A percentile compares a stretch with the other conserved stretches of the same genome.
Evolutionary conservation across 1,140 invertebrate species (phyloP).

Genomic region (Drosophila kepulauana): DNA sequence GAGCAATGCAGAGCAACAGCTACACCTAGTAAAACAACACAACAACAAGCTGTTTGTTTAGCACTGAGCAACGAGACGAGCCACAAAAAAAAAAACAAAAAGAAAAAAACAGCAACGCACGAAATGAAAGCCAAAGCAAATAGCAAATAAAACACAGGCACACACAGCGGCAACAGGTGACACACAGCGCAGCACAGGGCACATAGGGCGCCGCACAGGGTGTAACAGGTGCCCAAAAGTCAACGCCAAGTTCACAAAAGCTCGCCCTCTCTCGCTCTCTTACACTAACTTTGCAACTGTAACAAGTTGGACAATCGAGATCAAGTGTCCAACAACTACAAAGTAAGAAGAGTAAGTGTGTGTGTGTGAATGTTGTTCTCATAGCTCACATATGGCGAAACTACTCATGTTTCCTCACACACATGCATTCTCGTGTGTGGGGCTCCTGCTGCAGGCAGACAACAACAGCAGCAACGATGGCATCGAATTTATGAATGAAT

Average conservation of each 20-base stretch:
- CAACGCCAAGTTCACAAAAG: conserved; percentile 43
- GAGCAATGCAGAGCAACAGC: conserved; percentile 37
- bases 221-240: conserved; percentile 64
- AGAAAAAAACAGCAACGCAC: conserved; percentile 39
- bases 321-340: conserved; percentile 35
- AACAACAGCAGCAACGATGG: conserved; percentile 22
- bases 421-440: conserved; percentile 1
- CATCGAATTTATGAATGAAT: conserved; percentile 83
- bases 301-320: conserved; percentile 22
- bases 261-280: neutral
- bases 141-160: conserved; percentile 42
- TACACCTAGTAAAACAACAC: conserved; percentile 77
- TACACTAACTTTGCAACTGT: conserved; percentile 5
- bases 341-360: conserved; percentile 3
- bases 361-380: conserved; percentile 22
- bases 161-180: conserved; percentile 68
- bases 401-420: conserved; percentile 74
- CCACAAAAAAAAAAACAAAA: conserved; percentile 30
- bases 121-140: conserved; percentile 60
- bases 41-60: conserved; percentile 74
- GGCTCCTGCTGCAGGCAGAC: conserved; percentile 38
- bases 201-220: conserved; percentile 37
- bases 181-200: conserved; percentile 2
- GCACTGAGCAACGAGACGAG: conserved; percentile 33
- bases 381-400: conserved; percentile 65